Base-by-base conservation (phyloP, 1,140 invertebrate species). In the Drosophila bocki region DNA sequence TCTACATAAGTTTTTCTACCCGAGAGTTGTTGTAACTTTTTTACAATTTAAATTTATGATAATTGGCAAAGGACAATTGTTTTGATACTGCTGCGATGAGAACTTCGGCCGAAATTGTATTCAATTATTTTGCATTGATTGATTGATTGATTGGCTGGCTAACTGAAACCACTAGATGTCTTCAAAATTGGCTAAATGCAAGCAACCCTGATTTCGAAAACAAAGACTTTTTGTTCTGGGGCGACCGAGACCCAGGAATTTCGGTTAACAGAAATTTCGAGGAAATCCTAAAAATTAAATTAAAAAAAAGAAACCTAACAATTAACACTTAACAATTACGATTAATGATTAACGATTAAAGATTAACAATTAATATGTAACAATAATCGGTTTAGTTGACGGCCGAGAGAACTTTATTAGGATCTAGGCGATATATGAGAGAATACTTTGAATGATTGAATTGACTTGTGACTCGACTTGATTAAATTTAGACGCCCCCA, bases 1-100 rank as follows among this genome's bases (percentile, higher is more conserved):
- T 87, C 75, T 90, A 88, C 75, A 88, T 90, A 90, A 85, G 85
- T 88, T 88, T 88, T 88, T 88, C 85, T 88, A 88, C 85, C 81
- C 81, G 53, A 68, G 48, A 75, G 63, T 78, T 90, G 83, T 83
- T 87, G 85, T 90, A 85, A 90, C 81, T 76, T 90, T 90, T 90
- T 90, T 90, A 90, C 75, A 69, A 76, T 82, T 82, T 76, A 82
- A 82, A 74, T 86, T 91, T 74, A 82, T 54, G 71, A 69, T 81
- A 81, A 88, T 88, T 88, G 85, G 85, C 85, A 81, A 78, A 39
- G 35, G 61, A 67, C 57, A 80, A 78, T 75, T 88, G 72, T 71
- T 87, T 88, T 88, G 79, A 61, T 76, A 84, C 68, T 42, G 35
- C 32, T 51, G 44, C 42, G 22, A 56, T 75, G 69, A 58, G 77